phyloP scores from a whole-genome alignment of 2,113 vertebrate genomes.

The Siniperca chuatsi region DNA sequence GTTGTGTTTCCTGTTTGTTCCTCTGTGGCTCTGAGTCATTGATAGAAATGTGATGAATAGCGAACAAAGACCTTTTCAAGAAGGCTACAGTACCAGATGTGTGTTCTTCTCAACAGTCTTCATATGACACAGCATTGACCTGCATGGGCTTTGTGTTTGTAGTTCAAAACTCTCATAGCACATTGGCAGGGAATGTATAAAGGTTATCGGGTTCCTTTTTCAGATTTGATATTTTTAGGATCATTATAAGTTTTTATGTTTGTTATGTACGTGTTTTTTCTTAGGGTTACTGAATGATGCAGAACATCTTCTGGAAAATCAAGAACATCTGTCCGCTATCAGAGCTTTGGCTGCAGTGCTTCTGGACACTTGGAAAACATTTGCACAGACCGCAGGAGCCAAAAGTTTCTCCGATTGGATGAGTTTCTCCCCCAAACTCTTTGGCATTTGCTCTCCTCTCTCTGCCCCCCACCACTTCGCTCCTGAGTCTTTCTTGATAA shows the following conservation, averaged over 20 bases:
- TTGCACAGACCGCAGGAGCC: slow-evolving; percentile 76
- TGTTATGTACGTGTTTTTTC: neutral
- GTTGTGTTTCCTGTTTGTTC: slow-evolving; percentile 40
- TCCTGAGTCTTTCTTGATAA: slow-evolving; percentile 43
- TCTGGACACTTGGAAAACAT: slow-evolving; percentile 82
- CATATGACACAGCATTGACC: slow-evolving; percentile 8
- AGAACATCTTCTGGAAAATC: slow-evolving; percentile 73
- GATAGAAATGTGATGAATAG: slow-evolving; percentile 43
- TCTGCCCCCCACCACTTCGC: slow-evolving; percentile 7
- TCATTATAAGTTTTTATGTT: neutral
- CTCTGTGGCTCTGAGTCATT: slow-evolving; percentile 58
- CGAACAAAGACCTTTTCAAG: neutral
- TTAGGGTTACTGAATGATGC: slow-evolving; percentile 49
- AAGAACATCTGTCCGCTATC: slow-evolving; percentile 82
- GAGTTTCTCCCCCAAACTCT: slow-evolving; percentile 56
- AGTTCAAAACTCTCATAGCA: neutral
- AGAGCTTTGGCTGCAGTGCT: slow-evolving; percentile 71
- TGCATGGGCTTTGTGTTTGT: neutral
- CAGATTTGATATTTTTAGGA: neutral
- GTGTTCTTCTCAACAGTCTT: neutral
- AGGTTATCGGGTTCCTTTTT: neutral
- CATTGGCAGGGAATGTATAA: neutral
- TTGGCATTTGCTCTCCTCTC: slow-evolving; percentile 53
- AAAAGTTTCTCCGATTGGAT: slow-evolving; percentile 65
- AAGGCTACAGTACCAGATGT: slow-evolving; percentile 22